Conservation (phyloP, 2,797 vertebrate genomes). For the Anguilla obscura region DNA sequence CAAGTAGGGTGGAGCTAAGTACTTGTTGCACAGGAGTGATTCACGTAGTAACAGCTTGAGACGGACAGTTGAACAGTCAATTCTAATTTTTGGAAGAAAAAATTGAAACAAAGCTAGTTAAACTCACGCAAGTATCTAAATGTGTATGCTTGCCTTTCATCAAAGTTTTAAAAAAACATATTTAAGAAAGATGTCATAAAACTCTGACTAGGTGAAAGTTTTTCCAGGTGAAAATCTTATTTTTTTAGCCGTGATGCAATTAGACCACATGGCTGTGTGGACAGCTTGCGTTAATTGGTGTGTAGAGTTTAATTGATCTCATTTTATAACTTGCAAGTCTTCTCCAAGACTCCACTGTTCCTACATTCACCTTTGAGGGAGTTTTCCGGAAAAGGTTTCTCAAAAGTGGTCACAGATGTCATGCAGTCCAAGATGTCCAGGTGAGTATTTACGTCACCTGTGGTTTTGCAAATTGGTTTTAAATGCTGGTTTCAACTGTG, state of each 20-base stretch:
- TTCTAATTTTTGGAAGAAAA: neutral
- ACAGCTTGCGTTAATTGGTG: neutral
- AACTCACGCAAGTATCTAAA: neutral
- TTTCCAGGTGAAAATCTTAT: neutral
- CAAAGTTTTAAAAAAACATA: neutral
- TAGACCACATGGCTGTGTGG: neutral
- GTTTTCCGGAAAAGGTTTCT: neutral
- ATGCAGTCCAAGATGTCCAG: constrained; percentile 15
- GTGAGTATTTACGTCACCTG: constrained; percentile 28
- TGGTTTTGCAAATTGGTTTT: constrained; percentile 29
- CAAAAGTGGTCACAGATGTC: constrained; percentile 13
- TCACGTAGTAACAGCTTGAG: neutral
- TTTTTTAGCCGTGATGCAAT: neutral
- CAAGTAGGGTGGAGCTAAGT: neutral
- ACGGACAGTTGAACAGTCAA: neutral
- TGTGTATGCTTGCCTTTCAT: neutral
- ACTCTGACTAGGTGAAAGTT: neutral
- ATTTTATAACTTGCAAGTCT: neutral
- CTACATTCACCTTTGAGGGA: neutral
- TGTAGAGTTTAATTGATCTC: neutral
- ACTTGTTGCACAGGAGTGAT: neutral
- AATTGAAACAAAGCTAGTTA: neutral
- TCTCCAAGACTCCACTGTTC: neutral
- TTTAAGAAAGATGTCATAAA: neutral
- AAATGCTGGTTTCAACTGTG: constrained; percentile 25